These are phyloP conservation scores for Brachypalpus laphriformis DNA, from an alignment of 2,888 invertebrate species.

Conservation along the genomic window DNA sequence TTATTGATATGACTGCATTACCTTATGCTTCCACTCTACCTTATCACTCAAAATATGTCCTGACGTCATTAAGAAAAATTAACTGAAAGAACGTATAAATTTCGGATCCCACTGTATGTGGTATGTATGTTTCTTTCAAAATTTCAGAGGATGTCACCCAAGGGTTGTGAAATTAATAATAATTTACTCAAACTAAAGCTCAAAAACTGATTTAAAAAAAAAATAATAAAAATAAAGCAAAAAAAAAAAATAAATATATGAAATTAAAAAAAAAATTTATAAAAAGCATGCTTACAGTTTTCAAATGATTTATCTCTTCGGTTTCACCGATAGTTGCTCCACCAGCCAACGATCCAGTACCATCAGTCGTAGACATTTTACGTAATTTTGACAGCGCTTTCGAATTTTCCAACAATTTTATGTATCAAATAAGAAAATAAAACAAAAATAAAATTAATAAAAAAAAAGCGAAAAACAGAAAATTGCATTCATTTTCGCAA, in stretches of 20 bases:
- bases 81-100: too few species aligned
- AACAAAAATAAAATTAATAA: conserved; percentile 40
- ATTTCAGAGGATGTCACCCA: background rate
- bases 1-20: too few species aligned
- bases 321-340: conserved; percentile 77
- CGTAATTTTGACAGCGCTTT: conserved; percentile 54
- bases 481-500: conserved; percentile 65
- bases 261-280: conserved; percentile 65
- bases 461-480: conserved; percentile 47
- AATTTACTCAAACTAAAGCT: background rate
- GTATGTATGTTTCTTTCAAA: too few species aligned
- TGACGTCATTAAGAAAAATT: too few species aligned
- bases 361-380: conserved; percentile 63
- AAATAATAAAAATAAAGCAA: conserved; percentile 42
- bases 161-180: conserved; percentile 11
- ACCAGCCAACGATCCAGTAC: conserved; percentile 75
- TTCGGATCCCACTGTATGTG: too few species aligned
- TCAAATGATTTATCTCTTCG: conserved; percentile 82
- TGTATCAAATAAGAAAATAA: conserved; percentile 25
- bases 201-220: conserved; percentile 9
- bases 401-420: background rate
- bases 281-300: conserved; percentile 82
- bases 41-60: too few species aligned
- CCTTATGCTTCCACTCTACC: too few species aligned
- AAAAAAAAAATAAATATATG: conserved; percentile 51